These are phyloP conservation scores for Epinotia brunnichana DNA, from an alignment of 2,888 invertebrate genomes.

Conservation along the genomic window DNA sequence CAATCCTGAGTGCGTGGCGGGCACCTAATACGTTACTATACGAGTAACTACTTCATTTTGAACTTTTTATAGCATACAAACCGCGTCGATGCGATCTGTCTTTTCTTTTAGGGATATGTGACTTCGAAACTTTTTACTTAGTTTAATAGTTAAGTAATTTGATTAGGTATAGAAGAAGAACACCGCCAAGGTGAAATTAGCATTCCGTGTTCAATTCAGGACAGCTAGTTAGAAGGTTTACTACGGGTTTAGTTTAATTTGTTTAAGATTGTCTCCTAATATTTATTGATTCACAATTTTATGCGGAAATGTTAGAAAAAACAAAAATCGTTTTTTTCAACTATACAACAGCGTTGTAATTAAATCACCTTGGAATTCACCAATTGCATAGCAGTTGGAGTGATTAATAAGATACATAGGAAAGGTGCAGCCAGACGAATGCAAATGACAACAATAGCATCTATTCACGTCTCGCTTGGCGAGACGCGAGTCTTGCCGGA, in stretches of 20 bases:
- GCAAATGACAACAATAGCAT: conserved; percentile 45
- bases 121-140: background rate
- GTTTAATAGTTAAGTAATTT: background rate
- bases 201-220: background rate
- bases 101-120: background rate
- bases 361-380: background rate
- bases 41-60: conserved; percentile 41
- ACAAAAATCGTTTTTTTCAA: background rate
- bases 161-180: conserved; percentile 2
- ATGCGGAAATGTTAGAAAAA: too few species aligned
- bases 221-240: too few species aligned
- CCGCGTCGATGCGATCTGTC: background rate
- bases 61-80: conserved; percentile 1
- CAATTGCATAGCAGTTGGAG: background rate
- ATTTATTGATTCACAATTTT: too few species aligned
- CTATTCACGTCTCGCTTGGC: conserved; percentile 59
- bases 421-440: conserved; percentile 12
- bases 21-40: conserved; percentile 25
- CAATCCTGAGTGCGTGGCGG: conserved; percentile 32
- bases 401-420: background rate
- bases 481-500: conserved; percentile 64
- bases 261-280: too few species aligned
- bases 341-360: background rate
- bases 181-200: conserved; percentile 10
- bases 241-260: too few species aligned